A percentile compares a stretch with the other conserved stretches of the same genome.
phyloP scores from a whole-genome alignment of 2,797 vertebrate species.

The Bufotes viridis region DNA sequence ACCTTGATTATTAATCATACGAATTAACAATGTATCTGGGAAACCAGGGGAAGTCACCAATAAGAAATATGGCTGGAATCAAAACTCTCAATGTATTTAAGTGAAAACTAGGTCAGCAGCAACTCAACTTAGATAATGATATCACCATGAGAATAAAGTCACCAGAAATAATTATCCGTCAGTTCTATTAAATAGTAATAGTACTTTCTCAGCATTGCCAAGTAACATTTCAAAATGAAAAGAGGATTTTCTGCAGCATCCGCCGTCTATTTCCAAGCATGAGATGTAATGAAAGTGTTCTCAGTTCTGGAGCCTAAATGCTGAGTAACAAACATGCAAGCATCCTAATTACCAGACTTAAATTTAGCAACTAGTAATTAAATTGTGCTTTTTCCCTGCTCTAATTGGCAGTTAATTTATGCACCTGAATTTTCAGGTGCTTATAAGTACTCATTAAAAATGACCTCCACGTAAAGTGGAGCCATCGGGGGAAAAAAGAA shows the following conservation, averaged over 20 bases:
- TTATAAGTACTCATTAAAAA: slow-evolving; percentile 72
- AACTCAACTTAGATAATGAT: slow-evolving; percentile 67
- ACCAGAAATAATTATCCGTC: slow-evolving; percentile 67
- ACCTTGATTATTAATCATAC: slow-evolving; percentile 42
- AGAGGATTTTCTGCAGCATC: slow-evolving; percentile 56
- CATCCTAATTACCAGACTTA: slow-evolving; percentile 68
- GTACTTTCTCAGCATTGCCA: slow-evolving; percentile 59
- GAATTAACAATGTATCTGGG: slow-evolving; percentile 48
- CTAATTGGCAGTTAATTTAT: slow-evolving; percentile 79
- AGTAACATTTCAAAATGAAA: slow-evolving; percentile 64
- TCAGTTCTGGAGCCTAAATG: slow-evolving; percentile 66
- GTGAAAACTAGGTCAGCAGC: slow-evolving; percentile 70
- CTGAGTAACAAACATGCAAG: slow-evolving; percentile 68
- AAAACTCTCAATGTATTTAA: slow-evolving; percentile 68
- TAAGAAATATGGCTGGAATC: slow-evolving; percentile 57
- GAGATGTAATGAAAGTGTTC: slow-evolving; percentile 62
- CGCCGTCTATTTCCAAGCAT: slow-evolving; percentile 58
- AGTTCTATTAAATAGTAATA: slow-evolving; percentile 62
- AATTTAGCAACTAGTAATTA: slow-evolving; percentile 74
- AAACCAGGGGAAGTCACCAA: slow-evolving; percentile 57
- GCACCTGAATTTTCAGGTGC: slow-evolving; percentile 75
- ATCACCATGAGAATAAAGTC: slow-evolving; percentile 60
- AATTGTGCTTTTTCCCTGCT: slow-evolving; percentile 60
- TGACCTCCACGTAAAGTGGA: slow-evolving; percentile 70
- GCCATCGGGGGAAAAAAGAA: slow-evolving; percentile 56